These are phyloP conservation scores for Brienomyrus longianalis DNA, from an alignment of 2,113 vertebrate genomes.

Conservation along the genomic window DNA sequence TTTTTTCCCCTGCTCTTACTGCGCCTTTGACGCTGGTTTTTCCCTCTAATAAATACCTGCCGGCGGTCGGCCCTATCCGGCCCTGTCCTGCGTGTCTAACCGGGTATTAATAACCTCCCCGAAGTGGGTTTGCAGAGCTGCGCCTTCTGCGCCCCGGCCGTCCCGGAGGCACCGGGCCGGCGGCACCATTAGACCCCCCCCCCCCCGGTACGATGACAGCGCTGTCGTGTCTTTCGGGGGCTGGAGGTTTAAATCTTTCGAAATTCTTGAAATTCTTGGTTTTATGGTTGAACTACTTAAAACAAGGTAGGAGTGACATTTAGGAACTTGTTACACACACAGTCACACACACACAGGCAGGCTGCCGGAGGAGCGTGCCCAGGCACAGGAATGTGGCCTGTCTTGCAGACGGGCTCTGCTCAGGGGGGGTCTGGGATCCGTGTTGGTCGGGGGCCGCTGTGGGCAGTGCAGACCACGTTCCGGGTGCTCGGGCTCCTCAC, in stretches of 20 bases:
- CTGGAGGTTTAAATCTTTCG: neutral
- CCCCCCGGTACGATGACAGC: neutral
- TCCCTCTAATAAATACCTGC: neutral
- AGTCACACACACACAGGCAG: neutral
- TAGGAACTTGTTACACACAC: neutral
- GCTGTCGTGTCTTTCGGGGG: neutral
- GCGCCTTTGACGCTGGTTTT: too few species aligned
- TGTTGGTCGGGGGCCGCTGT: neutral
- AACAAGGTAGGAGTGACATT: neutral
- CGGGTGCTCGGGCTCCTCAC: neutral
- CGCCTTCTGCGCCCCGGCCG: neutral
- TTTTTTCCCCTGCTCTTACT: too few species aligned
- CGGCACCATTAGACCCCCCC: neutral
- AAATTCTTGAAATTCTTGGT: neutral
- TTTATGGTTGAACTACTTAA: neutral
- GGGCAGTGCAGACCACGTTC: neutral
- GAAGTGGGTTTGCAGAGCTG: neutral
- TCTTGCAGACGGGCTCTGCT: neutral
- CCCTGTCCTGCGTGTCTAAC: neutral
- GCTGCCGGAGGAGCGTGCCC: neutral
- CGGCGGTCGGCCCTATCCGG: neutral
- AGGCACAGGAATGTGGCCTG: neutral
- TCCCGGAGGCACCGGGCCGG: neutral
- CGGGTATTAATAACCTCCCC: neutral
- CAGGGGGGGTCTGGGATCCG: neutral